Conservation (phyloP, 2,888 invertebrate species). For the Latrodectus hesperus region DNA sequence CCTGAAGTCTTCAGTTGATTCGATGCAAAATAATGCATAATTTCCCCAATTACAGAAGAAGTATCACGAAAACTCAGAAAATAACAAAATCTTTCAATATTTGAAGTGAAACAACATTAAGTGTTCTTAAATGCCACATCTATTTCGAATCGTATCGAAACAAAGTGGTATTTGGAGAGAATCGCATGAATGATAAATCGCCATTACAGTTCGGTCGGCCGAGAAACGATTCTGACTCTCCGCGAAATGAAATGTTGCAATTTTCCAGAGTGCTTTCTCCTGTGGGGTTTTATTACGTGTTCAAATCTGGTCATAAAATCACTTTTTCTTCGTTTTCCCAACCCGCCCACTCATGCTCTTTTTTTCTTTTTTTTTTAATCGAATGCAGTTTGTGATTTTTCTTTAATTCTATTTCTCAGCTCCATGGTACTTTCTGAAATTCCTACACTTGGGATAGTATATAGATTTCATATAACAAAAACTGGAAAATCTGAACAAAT, state of each 20-base stretch:
- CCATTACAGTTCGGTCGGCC: neutral
- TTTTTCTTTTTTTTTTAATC: neutral
- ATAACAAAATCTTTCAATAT: too few species aligned
- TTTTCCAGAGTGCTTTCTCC: conserved; percentile 27
- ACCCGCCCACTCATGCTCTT: neutral
- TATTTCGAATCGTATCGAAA: neutral
- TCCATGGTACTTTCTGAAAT: neutral
- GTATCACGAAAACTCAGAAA: too few species aligned
- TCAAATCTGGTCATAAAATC: neutral
- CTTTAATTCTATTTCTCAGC: neutral
- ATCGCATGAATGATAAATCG: conserved; percentile 10
- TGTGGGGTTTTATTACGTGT: neutral
- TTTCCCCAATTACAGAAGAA: too few species aligned
- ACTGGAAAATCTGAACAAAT: neutral
- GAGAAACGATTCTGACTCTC: conserved; percentile 10
- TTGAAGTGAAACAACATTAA: too few species aligned
- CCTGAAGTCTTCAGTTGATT: too few species aligned
- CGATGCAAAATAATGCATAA: too few species aligned
- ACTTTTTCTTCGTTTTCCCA: conserved; percentile 5
- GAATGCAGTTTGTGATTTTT: too few species aligned
- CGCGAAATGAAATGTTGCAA: conserved; percentile 34
- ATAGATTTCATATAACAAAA: neutral
- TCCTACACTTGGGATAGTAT: neutral
- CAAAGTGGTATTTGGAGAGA: conserved; percentile 5
- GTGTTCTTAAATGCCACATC: neutral